Evolutionary conservation across 1,140 invertebrate species (phyloP).

Genomic region (Drosophila subobscura): DNA sequence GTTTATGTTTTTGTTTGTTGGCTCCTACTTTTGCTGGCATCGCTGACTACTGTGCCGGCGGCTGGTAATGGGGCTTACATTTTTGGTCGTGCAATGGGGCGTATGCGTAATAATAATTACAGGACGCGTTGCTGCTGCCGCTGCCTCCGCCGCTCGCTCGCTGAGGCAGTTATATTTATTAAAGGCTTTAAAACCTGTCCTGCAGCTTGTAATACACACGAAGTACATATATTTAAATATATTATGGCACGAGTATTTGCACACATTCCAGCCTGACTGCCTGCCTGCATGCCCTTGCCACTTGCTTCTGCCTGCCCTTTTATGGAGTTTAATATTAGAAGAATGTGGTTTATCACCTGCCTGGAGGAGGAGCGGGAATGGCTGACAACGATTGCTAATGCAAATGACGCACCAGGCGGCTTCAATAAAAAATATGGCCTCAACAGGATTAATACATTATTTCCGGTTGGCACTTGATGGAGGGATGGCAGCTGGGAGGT

Average conservation of each 20-base stretch:
- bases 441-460: conserved; percentile 83
- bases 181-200: conserved; percentile 54
- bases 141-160: neutral
- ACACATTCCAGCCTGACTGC: neutral
- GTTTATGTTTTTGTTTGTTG: too few relatives aligned
- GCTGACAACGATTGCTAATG: conserved; percentile 43
- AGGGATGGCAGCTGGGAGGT: conserved; percentile 12
- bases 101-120: conserved; percentile 79
- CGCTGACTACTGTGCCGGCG: conserved; percentile 33
- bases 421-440: conserved; percentile 82
- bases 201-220: conserved; percentile 24
- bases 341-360: conserved; percentile 61
- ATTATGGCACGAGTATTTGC: conserved; percentile 10
- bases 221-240: conserved; percentile 29
- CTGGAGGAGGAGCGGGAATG: conserved; percentile 14
- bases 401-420: conserved; percentile 36
- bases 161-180: conserved; percentile 61
- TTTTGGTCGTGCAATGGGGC: conserved; percentile 36
- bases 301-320: conserved; percentile 15
- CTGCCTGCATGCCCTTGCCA: too few relatives aligned
- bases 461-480: conserved; percentile 52
- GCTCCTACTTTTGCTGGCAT: conserved; percentile 33
- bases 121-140: conserved; percentile 26
- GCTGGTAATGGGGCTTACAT: conserved; percentile 33
- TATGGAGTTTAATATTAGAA: conserved; percentile 34